Evolutionary conservation across 2,113 vertebrate species (phyloP), one percentile per base, ranked within the genome.

Genomic region (Prionailurus viverrinus): DNA sequence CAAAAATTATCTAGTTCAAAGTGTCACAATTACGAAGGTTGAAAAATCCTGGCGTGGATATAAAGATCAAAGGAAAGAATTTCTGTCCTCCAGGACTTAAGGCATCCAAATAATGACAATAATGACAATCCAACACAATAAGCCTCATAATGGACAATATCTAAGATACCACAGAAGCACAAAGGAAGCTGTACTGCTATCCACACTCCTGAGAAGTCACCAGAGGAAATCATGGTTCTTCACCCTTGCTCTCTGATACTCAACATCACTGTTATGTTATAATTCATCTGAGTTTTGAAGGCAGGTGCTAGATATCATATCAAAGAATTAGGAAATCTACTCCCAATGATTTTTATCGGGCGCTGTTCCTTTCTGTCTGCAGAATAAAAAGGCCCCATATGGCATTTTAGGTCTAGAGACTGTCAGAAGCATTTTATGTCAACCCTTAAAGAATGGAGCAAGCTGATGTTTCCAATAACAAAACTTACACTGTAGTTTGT

Each of bases 381-480:
- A 73, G 61, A 84, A 82, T 0, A 85, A 71, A 92, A 92, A 76
- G 78, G 6, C 7, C 21, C 21, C 25, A 61, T 1, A 15, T 90
- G 91, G 39, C 19, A 83, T 87, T 79, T 65, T 80, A 92, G 25
- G 31, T 86, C 48, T 94, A 69, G 48, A 96, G 61, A 92, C 45
- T 96, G 41, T 95, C 86, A 63, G 51, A 83, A 87, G 61, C 36
- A 96, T 89, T 93, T 89, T 90, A 92, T n/a, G 51, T 83, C 68
- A 83, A 74, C n/a, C 25, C 94, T 84, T 68, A 94, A 78, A 90
- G 89, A 96, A 89, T 13, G 79, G 31, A 51, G 61, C 16, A 87
- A 91, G 41, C 12, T 85, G 65, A 85, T 85, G 23, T 93, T 96
- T 89, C 66, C 79, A 79, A 78, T 39, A 95, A 61, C 19, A 94